Percentiles rank a stretch among this genome's conserved stretches.
phyloP scores from a whole-genome alignment of 2,797 vertebrate genomes.

The Cossypha caffra region DNA sequence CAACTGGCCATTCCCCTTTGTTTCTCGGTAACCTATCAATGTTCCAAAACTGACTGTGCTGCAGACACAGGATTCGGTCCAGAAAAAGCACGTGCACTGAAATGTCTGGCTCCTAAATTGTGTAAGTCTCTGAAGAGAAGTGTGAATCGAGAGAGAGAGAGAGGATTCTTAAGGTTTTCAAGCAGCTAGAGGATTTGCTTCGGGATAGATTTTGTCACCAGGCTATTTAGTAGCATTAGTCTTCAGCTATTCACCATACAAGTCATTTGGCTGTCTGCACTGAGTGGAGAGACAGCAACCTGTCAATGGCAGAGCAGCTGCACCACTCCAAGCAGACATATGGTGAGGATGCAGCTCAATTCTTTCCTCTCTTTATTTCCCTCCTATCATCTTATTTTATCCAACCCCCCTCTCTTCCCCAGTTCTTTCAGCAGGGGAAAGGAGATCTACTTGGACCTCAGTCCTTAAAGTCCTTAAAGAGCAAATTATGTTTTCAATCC shows the following conservation, averaged over 20 bases:
- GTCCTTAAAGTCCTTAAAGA: neutral
- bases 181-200: neutral
- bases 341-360: neutral
- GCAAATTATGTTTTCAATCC: neutral
- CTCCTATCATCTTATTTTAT: neutral
- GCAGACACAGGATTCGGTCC: neutral
- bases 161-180: neutral
- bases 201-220: neutral
- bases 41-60: neutral
- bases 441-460: neutral
- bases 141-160: neutral
- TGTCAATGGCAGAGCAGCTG: slow-evolving; percentile 10
- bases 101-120: neutral
- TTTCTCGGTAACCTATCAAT: neutral
- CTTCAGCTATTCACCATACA: neutral
- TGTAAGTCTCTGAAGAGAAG: neutral
- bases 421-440: accelerated
- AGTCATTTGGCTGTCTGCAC: neutral
- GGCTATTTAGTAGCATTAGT: neutral
- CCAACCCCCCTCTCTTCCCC: accelerated
- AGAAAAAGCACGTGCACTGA: neutral
- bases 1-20: neutral
- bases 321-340: neutral
- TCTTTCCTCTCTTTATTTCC: neutral
- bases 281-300: neutral